Base-by-base conservation (phyloP, 2,888 invertebrate species). In the Andricus quercusramuli region DNA sequence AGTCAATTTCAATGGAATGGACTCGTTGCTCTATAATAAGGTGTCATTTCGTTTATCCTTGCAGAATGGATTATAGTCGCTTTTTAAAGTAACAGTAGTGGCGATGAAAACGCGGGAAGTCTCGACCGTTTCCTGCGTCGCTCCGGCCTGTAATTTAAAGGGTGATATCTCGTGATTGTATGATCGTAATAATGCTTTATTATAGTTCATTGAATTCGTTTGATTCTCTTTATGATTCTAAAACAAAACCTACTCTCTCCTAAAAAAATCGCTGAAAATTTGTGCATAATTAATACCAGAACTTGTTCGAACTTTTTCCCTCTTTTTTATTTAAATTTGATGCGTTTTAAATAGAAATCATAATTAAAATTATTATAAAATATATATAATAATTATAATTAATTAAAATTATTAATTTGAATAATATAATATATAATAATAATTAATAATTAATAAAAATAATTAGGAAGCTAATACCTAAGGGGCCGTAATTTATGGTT, bases 161-260 rank as follows among this genome's bases (percentile, higher is more conserved):
- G 74, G 74, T 74, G 32, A 74, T 74, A 74, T 74, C 70, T 74
- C 74, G 32, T 74, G 56, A 74, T 74, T 74, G 56, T 74, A 74
- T 74, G 51, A 74, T 74, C 32, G 32, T 32, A 56, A 74, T 56
- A 37, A 56, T 74, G 74, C 51, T 56, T 32, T 74, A 74, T 74
- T 74, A 74, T 32, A 56, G 74, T 37, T 74, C 56, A 74, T 74
- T 74, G 74, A 56, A 74, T 56, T 56, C 74, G 37, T 74, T 74
- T 74, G n/a, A 74, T 74, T 74, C 56, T 74, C 47, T 37, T 74
- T 32, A 29, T 74, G n/a, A 5, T 74, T 74, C 13, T 22, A 29
- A 32, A 74, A 20, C 32, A 56, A 56, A 74, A 51, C 1, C 4
- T 32, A 32, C 29, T 25, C 51, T 74, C 20, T 70, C 13, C 9